Conservation (phyloP, 2,797 vertebrate genomes). For the Leontopithecus rosalia region DNA sequence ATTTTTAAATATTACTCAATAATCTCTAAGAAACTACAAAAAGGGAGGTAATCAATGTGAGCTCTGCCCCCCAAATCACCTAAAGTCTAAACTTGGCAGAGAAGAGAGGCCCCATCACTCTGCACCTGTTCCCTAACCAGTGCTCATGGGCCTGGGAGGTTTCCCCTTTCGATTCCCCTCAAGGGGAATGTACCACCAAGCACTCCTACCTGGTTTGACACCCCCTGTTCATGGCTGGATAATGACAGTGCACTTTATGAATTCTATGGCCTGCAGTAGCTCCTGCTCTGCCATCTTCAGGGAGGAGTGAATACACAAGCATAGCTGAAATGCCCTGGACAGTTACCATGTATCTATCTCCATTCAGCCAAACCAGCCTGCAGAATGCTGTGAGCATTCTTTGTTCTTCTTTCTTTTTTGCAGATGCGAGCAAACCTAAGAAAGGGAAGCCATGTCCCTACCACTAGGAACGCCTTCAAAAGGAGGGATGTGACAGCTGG, state of each 20-base stretch:
- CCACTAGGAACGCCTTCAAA: not conserved
- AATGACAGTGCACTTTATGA: constrained; percentile 35
- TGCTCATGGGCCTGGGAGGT: not conserved
- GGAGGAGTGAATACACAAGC: not conserved
- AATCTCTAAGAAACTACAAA: constrained; percentile 5
- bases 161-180: constrained; percentile 53
- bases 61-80: not conserved
- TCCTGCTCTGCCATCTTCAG: constrained; percentile 1
- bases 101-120: not conserved
- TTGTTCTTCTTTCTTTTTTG: not conserved
- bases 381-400: not conserved
- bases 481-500: no score
- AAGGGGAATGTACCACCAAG: constrained; percentile 37
- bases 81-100: not conserved
- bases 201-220: constrained; percentile 50
- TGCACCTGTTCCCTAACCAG: not conserved
- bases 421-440: not conserved
- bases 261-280: not conserved
- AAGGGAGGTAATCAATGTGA: not conserved
- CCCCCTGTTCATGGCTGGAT: constrained; percentile 42
- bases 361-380: constrained; percentile 47
- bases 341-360: not conserved
- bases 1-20: not conserved
- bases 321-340: not conserved
- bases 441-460: not conserved